Conservation (phyloP, 2,888 invertebrate genomes). For the Thecophora atra region DNA sequence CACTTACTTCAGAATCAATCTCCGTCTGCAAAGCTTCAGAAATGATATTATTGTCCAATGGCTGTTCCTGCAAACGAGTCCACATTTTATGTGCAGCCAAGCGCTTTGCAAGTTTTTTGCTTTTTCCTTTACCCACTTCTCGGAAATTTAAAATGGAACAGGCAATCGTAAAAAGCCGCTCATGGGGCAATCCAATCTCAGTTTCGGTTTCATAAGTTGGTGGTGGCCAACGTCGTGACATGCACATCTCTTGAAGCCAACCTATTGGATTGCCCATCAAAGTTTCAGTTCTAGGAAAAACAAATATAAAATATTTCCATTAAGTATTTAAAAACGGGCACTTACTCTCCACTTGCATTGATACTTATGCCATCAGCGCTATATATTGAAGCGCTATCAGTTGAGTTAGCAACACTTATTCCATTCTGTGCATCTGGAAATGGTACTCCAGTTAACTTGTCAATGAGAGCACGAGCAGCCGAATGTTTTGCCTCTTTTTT, state of each 20-base stretch:
- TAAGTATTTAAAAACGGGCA: constrained; percentile 19
- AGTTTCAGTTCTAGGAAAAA: constrained; percentile 75
- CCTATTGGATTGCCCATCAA: constrained; percentile 94
- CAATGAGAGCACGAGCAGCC: constrained; percentile 90
- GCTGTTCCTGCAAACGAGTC: constrained; percentile 82
- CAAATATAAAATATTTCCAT: constrained; percentile 1
- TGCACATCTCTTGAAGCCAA: constrained; percentile 93
- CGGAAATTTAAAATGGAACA: constrained; percentile 87
- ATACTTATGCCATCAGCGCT: constrained; percentile 52
- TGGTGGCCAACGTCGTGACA: constrained; percentile 95
- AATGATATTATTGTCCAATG: constrained; percentile 74
- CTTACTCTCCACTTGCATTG: constrained; percentile 60
- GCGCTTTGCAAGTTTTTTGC: constrained; percentile 96
- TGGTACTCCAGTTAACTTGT: constrained; percentile 81
- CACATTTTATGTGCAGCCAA: constrained; percentile 95
- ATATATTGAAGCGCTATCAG: constrained; percentile 44
- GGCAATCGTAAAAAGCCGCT: constrained; percentile 91
- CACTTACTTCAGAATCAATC: constrained; percentile 73
- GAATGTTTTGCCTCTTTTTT: constrained; percentile 98
- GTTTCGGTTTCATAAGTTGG: constrained; percentile 88
- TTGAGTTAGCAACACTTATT: constrained; percentile 39
- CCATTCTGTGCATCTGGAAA: constrained; percentile 70
- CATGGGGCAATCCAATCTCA: constrained; percentile 82
- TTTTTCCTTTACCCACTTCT: constrained; percentile 89
- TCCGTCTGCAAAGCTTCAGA: constrained; percentile 74